Conservation (phyloP, 2,888 invertebrate species). For the Mesochorus sp. region DNA sequence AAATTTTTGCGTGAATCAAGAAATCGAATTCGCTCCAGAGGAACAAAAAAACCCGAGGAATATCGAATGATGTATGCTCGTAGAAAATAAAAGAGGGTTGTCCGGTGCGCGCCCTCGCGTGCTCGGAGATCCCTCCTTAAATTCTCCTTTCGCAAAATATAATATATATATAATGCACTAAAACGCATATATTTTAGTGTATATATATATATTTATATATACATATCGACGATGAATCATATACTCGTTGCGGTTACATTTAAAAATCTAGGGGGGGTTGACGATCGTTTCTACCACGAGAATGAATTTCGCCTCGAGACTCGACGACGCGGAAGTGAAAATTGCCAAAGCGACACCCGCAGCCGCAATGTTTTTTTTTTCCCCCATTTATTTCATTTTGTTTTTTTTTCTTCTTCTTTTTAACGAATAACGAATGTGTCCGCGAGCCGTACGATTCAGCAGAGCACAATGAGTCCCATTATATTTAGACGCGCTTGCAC, state of each 20-base stretch:
- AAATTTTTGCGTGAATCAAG: conserved; percentile 8
- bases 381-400: neutral
- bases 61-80: neutral
- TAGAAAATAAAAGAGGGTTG: neutral
- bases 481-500: conserved; percentile 51
- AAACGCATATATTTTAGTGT: neutral
- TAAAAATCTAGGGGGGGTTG: conserved; percentile 33
- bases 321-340: conserved; percentile 55
- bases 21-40: conserved; percentile 5
- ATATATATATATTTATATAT: neutral
- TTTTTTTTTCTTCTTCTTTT: conserved; percentile 13
- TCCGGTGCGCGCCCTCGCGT: neutral
- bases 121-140: conserved; percentile 12
- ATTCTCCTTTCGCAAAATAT: neutral
- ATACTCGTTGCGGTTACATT: neutral
- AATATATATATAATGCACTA: neutral
- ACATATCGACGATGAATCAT: conserved; percentile 28
- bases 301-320: conserved; percentile 28
- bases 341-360: conserved; percentile 48
- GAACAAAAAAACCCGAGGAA: neutral
- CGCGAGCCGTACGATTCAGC: conserved; percentile 51
- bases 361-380: neutral
- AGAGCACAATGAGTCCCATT: conserved; percentile 58
- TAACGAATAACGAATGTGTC: conserved; percentile 42
- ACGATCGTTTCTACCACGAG: conserved; percentile 15